phyloP scores from a whole-genome alignment of 2,113 vertebrate species.

The Opisthocomus hoazin region DNA sequence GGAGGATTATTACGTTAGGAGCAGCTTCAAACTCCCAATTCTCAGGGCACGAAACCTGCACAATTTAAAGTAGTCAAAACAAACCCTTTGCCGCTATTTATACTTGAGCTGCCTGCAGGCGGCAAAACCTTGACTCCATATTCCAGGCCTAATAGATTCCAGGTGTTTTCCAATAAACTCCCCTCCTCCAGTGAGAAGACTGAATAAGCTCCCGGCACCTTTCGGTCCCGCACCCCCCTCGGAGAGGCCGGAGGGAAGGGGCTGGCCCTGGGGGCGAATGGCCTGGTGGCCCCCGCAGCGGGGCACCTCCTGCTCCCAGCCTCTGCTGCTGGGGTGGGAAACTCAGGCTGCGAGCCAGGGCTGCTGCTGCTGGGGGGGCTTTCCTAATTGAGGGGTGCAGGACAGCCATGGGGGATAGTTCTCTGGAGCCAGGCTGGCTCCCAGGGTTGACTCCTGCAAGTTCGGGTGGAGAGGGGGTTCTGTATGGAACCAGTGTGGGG shows the following conservation, averaged over 20 bases:
- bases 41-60: slow-evolving; percentile 74
- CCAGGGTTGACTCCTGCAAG: neutral
- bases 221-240: neutral
- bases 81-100: slow-evolving; percentile 72
- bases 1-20: slow-evolving; percentile 64
- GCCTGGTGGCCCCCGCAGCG: rapidly evolving
- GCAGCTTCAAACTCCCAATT: slow-evolving; percentile 71
- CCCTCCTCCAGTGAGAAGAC: slow-evolving; percentile 35
- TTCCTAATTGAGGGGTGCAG: rapidly evolving
- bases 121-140: slow-evolving; percentile 67
- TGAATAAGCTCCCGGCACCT: slow-evolving; percentile 30
- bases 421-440: neutral
- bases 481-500: neutral
- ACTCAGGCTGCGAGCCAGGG: neutral
- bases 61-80: slow-evolving; percentile 78
- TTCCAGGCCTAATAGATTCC: slow-evolving; percentile 70
- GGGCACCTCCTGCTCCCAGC: neutral
- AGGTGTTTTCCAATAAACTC: slow-evolving; percentile 70
- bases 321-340: neutral
- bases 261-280: neutral
- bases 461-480: neutral
- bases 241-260: neutral
- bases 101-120: slow-evolving; percentile 71
- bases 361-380: neutral
- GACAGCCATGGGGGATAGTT: neutral